phyloP scores from a whole-genome alignment of 2,113 vertebrate species.

The Xiphophorus maculatus region DNA sequence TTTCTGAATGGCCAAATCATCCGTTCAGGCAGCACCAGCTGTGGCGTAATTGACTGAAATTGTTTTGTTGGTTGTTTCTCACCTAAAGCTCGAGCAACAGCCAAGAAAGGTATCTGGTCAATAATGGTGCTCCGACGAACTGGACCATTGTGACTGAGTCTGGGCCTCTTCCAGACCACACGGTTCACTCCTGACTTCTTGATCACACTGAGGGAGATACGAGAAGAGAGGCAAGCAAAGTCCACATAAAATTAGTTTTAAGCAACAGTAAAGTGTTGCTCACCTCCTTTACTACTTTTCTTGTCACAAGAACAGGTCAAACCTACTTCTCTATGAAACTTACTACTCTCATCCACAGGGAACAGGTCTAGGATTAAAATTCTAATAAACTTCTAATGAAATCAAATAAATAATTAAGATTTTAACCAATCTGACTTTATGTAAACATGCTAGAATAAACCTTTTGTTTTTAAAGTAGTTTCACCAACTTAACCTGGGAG shows the following conservation, averaged over 20 bases:
- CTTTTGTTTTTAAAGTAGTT: too few relatives aligned
- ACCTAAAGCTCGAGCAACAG: slow-evolving; percentile 90
- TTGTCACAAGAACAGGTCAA: too few relatives aligned
- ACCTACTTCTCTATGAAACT: neutral
- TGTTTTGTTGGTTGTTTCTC: slow-evolving; percentile 3
- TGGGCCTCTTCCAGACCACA: slow-evolving; percentile 96
- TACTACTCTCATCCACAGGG: neutral
- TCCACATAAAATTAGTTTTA: neutral
- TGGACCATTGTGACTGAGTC: slow-evolving; percentile 92
- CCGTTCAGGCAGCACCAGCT: neutral
- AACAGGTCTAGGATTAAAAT: neutral
- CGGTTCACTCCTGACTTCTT: slow-evolving; percentile 97
- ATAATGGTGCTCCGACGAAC: slow-evolving; percentile 95
- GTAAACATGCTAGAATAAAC: too few relatives aligned
- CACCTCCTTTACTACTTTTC: neutral
- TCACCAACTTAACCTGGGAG: too few relatives aligned
- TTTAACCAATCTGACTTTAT: too few relatives aligned
- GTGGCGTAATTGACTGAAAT: neutral
- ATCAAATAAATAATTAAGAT: too few relatives aligned
- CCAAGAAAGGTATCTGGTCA: slow-evolving; percentile 96
- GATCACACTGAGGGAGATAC: slow-evolving; percentile 84
- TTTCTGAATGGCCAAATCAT: neutral
- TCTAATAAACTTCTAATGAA: too few relatives aligned
- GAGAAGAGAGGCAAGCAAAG: neutral
- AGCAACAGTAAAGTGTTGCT: neutral